Evolutionary conservation across 2,888 invertebrate genomes (phyloP).

Genomic region (Corythucha ciliata): DNA sequence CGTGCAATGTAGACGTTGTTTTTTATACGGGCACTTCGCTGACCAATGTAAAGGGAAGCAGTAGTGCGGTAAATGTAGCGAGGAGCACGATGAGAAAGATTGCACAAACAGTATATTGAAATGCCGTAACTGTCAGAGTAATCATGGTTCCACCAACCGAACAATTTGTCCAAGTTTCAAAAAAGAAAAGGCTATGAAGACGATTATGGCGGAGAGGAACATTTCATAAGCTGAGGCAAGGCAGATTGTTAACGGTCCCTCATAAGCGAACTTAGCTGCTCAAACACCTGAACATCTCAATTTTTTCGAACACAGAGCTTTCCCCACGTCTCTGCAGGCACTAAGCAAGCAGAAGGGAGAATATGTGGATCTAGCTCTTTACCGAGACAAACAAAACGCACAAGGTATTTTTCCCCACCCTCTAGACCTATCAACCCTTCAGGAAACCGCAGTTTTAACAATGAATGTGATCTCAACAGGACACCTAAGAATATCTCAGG

Average conservation of each 20-base stretch:
- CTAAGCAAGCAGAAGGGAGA: too few relatives aligned
- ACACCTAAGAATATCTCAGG: too few relatives aligned
- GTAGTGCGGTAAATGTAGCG: not conserved
- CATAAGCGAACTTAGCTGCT: too few relatives aligned
- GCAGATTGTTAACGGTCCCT: not conserved
- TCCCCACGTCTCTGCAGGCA: too few relatives aligned
- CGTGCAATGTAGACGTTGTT: not conserved
- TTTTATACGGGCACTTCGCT: not conserved
- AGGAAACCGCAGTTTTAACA: too few relatives aligned
- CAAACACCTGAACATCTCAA: too few relatives aligned
- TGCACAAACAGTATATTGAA: not conserved
- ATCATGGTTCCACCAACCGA: not conserved
- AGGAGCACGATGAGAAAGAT: not conserved
- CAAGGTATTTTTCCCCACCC: too few relatives aligned
- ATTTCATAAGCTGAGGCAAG: not conserved
- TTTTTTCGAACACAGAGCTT: too few relatives aligned
- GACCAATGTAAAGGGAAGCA: constrained; percentile 1
- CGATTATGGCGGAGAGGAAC: not conserved
- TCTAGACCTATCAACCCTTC: too few relatives aligned
- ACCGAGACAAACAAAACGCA: too few relatives aligned
- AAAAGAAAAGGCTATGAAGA: constrained; percentile 1
- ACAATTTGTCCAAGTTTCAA: not conserved
- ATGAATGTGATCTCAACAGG: too few relatives aligned
- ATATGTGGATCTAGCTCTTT: too few relatives aligned
- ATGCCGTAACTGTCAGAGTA: not conserved